Base-by-base conservation (phyloP, 2,113 vertebrate species). In the Catharus bicknelli region DNA sequence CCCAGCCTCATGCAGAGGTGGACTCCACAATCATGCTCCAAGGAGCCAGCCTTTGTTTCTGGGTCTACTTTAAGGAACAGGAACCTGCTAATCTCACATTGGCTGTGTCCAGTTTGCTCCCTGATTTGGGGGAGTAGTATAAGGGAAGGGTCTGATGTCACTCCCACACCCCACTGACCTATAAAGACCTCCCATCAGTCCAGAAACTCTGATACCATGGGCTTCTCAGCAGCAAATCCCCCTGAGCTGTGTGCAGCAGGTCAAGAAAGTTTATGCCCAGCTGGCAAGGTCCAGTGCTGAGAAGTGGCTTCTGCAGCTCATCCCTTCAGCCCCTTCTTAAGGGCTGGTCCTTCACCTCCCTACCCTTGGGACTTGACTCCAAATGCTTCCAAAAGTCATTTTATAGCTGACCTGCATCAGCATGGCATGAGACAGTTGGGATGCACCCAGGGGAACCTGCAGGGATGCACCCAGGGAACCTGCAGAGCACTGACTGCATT, bases 341-440 rank as follows among this genome's bases (percentile, higher is more conserved):
- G 32, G 36, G 43, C 53, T 80, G 34, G 4, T 34, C 54, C 83
- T 76, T 76, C 70, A 47, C 16, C 16, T 79, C 38, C 1, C 0
- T 16, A 3, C 23, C 16, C 48, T 47, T 16, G 10, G 58, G 13
- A 20, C 47, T 66, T 38, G 23, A 51, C 9, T 40, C 50, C 42
- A 76, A 17, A 15, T 36, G 18, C 38, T 47, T 61, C 76, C 69
- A 81, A 34, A 81, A 50, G 36, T 50, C 8, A 2, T 72, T 42
- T 68, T 10, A 2, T 3, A 11, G 63, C 51, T 72, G 47, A 2
- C 8, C 21, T 29, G 40, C 17, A 74, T 47, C 76, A 54, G 30
- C 16, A 2, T 19, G 53, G 23, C 53, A 64, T 0, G 0, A 66
- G 36, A 3, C 2, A 10, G 8, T 3, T 3, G 11, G 42, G 74